Percentiles rank a stretch among this genome's conserved stretches.
phyloP scores from a whole-genome alignment of 2,113 vertebrate species.

The Neodon shergylaensis region DNA sequence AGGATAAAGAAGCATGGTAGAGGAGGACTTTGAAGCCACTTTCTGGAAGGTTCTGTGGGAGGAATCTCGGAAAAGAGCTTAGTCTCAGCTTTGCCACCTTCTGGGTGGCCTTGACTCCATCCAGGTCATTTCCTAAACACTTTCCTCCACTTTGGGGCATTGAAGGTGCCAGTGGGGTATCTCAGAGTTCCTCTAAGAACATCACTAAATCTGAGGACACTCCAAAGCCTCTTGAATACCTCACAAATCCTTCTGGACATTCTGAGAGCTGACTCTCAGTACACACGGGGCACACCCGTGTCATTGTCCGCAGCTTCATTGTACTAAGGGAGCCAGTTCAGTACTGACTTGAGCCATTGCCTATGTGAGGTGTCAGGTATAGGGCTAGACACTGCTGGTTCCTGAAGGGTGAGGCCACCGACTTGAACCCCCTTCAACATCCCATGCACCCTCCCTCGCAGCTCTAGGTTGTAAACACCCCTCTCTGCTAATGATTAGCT shows the following conservation, averaged over 20 bases:
- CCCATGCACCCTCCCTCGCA: accelerated
- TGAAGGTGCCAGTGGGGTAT: neutral
- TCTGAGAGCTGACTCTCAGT: neutral
- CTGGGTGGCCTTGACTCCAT: neutral
- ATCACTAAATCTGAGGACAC: neutral
- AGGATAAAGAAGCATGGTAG: accelerated
- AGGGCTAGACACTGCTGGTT: neutral
- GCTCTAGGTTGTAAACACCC: neutral
- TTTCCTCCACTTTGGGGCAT: neutral
- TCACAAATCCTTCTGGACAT: neutral
- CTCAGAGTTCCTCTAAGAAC: neutral
- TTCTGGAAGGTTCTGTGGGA: neutral
- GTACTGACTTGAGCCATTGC: neutral
- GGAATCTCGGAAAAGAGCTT: accelerated
- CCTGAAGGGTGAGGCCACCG: accelerated
- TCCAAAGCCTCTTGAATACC: neutral
- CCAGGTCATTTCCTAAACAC: neutral
- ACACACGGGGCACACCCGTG: accelerated
- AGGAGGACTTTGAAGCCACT: accelerated
- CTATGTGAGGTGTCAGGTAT: neutral
- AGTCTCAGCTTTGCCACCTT: neutral
- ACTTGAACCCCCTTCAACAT: neutral
- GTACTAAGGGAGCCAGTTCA: no score
- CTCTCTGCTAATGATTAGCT: neutral
- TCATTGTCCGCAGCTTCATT: accelerated